Base-by-base conservation (phyloP, 2,113 vertebrate genomes). In the Toxotes chatareus region DNA sequence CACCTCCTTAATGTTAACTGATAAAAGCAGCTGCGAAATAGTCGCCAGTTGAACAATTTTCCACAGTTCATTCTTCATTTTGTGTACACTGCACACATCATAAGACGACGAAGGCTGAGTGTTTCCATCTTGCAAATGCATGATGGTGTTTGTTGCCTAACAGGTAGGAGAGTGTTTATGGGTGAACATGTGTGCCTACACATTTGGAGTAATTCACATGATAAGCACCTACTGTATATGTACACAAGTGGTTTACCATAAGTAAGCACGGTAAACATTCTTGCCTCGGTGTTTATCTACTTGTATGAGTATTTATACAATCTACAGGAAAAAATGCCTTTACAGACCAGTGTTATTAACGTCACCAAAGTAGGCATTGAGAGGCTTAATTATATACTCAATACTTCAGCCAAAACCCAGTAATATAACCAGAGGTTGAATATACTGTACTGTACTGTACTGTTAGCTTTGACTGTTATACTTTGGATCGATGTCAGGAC, bases 1-100 rank as follows among this genome's bases (percentile, higher is more conserved):
- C 55, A 85, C 81, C 69, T 83, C 70, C 71, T 84, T 82, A 74
- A 79, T 46, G 73, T 57, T 84, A 63, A 56, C 49, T 38, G 55
- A 60, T 76, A 34, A 7, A 46, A 61, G 73, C 73, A 66, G 71
- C 61, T 61, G 71, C 62, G 69, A 64, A 69, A 38, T 42, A 32
- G 49, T 27, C 27, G 27, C 27, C 27, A 27, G 1, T 27, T 27
- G 27, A 27, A 27, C 27, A 1, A 57, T 32, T 79, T 72, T 83
- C 75, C 71, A 73, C 65, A 57, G 76, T 38, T 59, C 38, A 59
- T 62, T 76, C 56, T 38, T 71, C 42, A 80, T 73, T 51, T 55
- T 84, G 60, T 49, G 55, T 44, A 57, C 38, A 59, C n/a, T 11
- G 27, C 27, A 27, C 27, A 27, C 27, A 27, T 27, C 27, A 27